Conservation (phyloP, 2,797 vertebrate genomes). For the Hydrocynus forskahlii region DNA sequence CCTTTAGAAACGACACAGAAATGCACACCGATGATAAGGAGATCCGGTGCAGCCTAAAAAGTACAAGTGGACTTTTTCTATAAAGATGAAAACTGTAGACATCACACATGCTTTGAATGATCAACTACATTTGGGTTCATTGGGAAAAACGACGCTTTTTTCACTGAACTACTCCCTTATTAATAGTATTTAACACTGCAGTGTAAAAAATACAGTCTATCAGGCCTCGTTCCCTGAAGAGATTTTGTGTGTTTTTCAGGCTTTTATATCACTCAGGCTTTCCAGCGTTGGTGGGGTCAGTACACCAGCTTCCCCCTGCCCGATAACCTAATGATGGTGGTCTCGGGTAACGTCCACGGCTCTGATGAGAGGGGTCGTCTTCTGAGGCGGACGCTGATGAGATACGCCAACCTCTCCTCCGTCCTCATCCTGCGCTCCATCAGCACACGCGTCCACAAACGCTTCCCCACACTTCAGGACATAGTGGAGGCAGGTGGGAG, state of each 20-base stretch:
- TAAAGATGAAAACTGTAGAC: no score
- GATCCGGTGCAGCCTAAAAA: no score
- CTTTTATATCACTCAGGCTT: slow-evolving; percentile 88
- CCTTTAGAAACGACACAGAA: no score
- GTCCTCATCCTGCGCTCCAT: slow-evolving; percentile 90
- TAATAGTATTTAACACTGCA: no score
- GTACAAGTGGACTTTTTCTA: no score
- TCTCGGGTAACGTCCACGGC: slow-evolving; percentile 88
- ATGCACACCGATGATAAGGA: no score
- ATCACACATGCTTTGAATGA: no score
- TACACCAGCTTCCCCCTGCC: slow-evolving; percentile 92
- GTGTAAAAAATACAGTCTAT: no score
- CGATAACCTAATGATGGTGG: slow-evolving; percentile 90
- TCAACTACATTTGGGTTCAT: no score
- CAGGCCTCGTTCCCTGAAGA: no score
- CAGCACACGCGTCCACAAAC: slow-evolving; percentile 86
- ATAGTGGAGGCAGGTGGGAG: slow-evolving; percentile 85
- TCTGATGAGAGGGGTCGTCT: slow-evolving; percentile 83
- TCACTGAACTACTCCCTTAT: no score
- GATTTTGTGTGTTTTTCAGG: slow-evolving; percentile 68
- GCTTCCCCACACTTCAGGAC: slow-evolving; percentile 86
- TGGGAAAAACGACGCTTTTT: no score
- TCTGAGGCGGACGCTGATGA: slow-evolving; percentile 85
- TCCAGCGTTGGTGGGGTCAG: slow-evolving; percentile 92
- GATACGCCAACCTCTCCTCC: slow-evolving; percentile 86